A percentile compares a stretch with the other conserved stretches of the same genome.
phyloP scores from a whole-genome alignment of 2,113 vertebrate species.

The Ailuropoda melanoleuca region DNA sequence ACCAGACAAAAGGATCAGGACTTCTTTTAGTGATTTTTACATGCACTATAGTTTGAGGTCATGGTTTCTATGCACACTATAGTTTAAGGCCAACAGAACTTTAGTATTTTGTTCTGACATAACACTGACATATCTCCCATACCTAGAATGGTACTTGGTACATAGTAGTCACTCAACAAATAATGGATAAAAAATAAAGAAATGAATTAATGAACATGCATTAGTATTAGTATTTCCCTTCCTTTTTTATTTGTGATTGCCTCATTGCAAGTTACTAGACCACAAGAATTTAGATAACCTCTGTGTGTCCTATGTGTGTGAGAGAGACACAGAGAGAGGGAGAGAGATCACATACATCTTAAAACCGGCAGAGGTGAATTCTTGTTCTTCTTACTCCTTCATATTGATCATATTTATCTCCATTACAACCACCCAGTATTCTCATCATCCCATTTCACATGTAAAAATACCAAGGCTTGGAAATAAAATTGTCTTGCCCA shows the following conservation, averaged over 20 bases:
- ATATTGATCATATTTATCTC: background rate
- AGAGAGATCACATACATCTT: background rate
- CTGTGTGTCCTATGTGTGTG: background rate
- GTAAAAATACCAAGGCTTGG: background rate
- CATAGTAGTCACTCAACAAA: background rate
- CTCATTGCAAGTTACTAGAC: no score
- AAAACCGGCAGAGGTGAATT: background rate
- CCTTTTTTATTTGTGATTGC: background rate
- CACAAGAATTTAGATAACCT: background rate
- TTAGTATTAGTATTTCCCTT: background rate
- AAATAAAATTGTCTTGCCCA: background rate
- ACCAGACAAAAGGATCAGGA: background rate
- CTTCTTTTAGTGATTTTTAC: background rate
- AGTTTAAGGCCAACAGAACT: background rate
- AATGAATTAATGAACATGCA: background rate
- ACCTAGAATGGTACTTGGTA: background rate
- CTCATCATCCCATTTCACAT: background rate
- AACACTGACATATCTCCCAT: background rate
- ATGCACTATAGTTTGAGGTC: background rate
- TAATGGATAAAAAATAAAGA: background rate
- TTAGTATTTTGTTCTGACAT: background rate
- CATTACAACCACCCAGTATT: background rate
- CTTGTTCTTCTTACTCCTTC: background rate
- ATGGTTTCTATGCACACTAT: background rate
- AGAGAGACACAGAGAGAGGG: background rate